Evolutionary conservation across 1,140 invertebrate species (phyloP).

Genomic region (Eubasilissa regina): DNA sequence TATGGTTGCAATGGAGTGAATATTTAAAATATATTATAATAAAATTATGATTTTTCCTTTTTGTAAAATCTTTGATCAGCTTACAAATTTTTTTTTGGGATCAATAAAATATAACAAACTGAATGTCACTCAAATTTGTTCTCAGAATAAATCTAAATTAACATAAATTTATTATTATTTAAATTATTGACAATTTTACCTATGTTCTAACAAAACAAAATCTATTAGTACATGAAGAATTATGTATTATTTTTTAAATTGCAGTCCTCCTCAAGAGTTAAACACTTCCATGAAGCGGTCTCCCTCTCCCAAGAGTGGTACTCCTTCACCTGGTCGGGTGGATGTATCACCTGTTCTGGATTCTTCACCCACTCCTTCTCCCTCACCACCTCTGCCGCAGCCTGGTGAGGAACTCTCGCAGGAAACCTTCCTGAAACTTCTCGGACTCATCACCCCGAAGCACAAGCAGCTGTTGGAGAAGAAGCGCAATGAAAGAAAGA

Average conservation of each 20-base stretch:
- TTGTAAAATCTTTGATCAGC: too few relatives aligned
- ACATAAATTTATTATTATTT: too few relatives aligned
- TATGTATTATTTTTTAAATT: constrained; percentile 4
- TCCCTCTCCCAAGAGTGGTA: constrained; percentile 52
- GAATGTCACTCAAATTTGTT: too few relatives aligned
- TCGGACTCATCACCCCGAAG: constrained; percentile 66
- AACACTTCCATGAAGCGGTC: constrained; percentile 25
- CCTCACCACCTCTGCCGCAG: constrained; percentile 60
- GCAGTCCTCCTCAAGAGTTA: not conserved
- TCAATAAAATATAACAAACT: too few relatives aligned
- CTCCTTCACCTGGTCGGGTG: constrained; percentile 11
- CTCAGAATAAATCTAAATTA: too few relatives aligned
- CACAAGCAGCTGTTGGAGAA: constrained; percentile 68
- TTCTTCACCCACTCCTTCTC: constrained; percentile 64
- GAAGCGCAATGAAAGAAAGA: constrained; percentile 68
- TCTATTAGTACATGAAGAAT: too few relatives aligned
- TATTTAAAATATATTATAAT: too few relatives aligned
- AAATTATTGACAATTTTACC: too few relatives aligned
- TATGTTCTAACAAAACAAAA: too few relatives aligned
- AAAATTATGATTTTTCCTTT: too few relatives aligned
- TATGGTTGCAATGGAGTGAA: too few relatives aligned
- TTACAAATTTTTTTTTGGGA: too few relatives aligned
- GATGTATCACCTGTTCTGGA: constrained; percentile 4
- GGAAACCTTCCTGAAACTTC: constrained; percentile 66
- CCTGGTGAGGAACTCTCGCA: constrained; percentile 65